Evolutionary conservation across 2,113 vertebrate species (phyloP).

Genomic region (Semicossyphus pulcher): DNA sequence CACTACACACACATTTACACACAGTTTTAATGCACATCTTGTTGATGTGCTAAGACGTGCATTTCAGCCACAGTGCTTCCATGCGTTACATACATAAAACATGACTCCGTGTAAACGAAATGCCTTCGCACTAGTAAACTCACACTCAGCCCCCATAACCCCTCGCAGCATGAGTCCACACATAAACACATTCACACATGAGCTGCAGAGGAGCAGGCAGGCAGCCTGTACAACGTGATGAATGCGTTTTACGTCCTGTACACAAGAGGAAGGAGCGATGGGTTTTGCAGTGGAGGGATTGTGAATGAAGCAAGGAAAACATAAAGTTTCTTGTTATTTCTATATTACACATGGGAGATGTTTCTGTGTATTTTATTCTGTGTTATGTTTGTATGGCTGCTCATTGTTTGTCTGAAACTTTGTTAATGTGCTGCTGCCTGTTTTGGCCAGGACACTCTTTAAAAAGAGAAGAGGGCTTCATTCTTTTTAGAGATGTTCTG

Average conservation of each 20-base stretch:
- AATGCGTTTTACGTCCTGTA: conserved; percentile 31
- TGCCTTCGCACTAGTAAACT: conserved; percentile 22
- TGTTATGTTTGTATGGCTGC: too few relatives aligned
- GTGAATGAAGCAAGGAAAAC: conserved; percentile 5
- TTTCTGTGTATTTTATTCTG: not conserved
- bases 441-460: too few relatives aligned
- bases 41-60: conserved; percentile 24
- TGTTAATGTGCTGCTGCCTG: too few relatives aligned
- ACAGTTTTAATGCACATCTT: conserved; percentile 27
- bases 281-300: not conserved
- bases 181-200: conserved; percentile 18
- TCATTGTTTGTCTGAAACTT: too few relatives aligned
- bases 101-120: conserved; percentile 44
- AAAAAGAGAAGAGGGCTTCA: not conserved
- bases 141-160: not conserved
- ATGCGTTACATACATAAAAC: conserved; percentile 58
- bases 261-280: not conserved
- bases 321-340: not conserved
- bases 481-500: not conserved
- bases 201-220: not conserved
- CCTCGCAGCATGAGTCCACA: not conserved
- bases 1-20: conserved; percentile 1
- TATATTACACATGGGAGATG: not conserved
- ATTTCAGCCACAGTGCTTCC: conserved; percentile 19
- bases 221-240: conserved; percentile 32